phyloP scores from a whole-genome alignment of 1,140 invertebrate species.

The Pachypsylla venusta region DNA sequence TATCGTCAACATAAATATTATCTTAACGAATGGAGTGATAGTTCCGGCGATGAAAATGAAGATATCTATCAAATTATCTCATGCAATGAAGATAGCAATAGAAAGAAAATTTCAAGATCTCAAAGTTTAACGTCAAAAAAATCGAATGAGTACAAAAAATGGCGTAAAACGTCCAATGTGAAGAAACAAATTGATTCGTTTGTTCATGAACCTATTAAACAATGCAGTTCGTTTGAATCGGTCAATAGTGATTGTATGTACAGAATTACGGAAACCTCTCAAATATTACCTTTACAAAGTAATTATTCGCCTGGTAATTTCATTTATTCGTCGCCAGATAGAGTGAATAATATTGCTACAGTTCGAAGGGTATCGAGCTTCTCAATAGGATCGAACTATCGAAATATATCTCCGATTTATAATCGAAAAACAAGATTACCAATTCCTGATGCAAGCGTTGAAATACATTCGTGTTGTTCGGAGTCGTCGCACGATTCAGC shows the following conservation, averaged over 20 bases:
- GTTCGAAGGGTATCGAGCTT: neutral
- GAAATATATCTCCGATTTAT: neutral
- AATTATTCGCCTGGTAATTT: neutral
- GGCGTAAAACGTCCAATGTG: too few species aligned
- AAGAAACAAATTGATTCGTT: too few species aligned
- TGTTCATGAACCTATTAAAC: too few species aligned
- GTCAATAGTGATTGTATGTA: neutral
- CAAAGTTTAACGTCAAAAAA: neutral
- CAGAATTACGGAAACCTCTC: neutral
- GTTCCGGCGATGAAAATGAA: neutral
- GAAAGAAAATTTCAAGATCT: neutral
- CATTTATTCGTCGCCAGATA: neutral
- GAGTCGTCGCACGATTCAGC: neutral
- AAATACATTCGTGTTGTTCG: neutral
- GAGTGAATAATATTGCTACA: neutral
- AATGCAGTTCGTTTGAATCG: neutral
- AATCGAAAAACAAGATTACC: neutral
- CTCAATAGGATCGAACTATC: neutral
- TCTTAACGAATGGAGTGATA: neutral
- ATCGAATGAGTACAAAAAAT: too few species aligned
- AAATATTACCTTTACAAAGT: neutral
- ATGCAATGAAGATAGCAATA: neutral
- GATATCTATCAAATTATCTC: neutral
- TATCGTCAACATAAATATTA: neutral
- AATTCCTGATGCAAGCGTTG: neutral